A percentile compares a stretch with the other conserved stretches of the same genome.
phyloP scores from a whole-genome alignment of 2,888 invertebrate species.

The Caenorhabditis parvicauda region DNA sequence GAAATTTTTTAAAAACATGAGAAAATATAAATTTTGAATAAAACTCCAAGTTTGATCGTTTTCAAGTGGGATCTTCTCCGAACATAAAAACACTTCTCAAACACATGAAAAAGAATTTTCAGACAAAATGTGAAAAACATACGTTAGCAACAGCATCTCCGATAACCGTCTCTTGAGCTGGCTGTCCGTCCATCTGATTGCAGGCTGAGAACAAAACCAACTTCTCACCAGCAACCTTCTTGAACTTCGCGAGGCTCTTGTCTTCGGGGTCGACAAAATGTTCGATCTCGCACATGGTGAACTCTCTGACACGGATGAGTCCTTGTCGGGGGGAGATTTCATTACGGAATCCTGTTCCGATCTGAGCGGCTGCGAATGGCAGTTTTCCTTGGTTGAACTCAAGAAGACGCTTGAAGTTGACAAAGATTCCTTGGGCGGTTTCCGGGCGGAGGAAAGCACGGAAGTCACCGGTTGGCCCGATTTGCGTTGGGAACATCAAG shows the following conservation, averaged over 20 bases:
- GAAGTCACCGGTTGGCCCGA: slow-evolving; percentile 90
- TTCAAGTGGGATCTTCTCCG: too few relatives aligned
- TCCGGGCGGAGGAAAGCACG: slow-evolving; percentile 88
- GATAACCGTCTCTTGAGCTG: slow-evolving; percentile 76
- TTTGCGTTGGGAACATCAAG: slow-evolving; percentile 96
- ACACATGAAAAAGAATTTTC: not conserved
- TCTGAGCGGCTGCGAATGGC: slow-evolving; percentile 98
- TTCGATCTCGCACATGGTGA: slow-evolving; percentile 97
- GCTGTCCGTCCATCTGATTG: slow-evolving; percentile 93
- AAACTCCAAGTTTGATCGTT: not conserved
- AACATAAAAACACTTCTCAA: not conserved
- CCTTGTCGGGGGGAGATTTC: slow-evolving; percentile 88
- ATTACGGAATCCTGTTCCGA: slow-evolving; percentile 95
- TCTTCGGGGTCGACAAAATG: slow-evolving; percentile 91
- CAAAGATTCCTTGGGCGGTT: slow-evolving; percentile 99
- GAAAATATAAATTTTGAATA: not conserved
- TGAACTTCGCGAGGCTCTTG: slow-evolving; percentile 88
- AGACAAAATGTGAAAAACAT: slow-evolving; percentile 32
- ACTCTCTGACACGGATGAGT: slow-evolving; percentile 72
- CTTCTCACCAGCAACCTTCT: slow-evolving; percentile 71
- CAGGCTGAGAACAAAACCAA: slow-evolving; percentile 88
- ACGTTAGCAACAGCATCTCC: slow-evolving; percentile 82
- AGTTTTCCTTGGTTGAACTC: slow-evolving; percentile 81
- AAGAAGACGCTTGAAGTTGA: slow-evolving; percentile 93
- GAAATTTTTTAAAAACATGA: not conserved